These are phyloP conservation scores for Ondatra zibethicus DNA, from an alignment of 2,113 vertebrate genomes.

Conservation along the genomic window DNA sequence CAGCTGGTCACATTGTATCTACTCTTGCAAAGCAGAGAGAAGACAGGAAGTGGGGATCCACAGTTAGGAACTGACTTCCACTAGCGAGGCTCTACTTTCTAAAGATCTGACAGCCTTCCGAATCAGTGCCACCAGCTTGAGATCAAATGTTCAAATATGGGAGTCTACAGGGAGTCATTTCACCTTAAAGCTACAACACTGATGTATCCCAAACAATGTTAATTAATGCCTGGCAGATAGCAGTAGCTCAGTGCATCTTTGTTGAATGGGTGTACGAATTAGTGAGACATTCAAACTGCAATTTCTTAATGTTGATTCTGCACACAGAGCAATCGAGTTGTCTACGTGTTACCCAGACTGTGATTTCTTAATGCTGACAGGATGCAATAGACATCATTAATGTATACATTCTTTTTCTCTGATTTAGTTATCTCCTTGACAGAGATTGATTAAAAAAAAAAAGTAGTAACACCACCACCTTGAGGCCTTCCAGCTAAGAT, in stretches of 20 bases:
- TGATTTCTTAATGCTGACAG: neutral
- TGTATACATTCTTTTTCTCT: neutral
- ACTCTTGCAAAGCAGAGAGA: neutral
- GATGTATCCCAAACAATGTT: neutral
- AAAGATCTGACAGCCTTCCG: neutral
- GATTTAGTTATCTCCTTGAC: neutral
- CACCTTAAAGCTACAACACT: neutral
- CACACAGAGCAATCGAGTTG: neutral
- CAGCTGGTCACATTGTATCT: neutral
- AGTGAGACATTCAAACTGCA: neutral
- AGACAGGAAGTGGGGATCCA: neutral
- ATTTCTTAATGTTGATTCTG: neutral
- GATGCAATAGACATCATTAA: neutral
- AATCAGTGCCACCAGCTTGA: neutral
- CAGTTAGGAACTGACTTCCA: neutral
- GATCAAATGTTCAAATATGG: neutral
- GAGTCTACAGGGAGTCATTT: neutral
- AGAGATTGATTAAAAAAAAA: slow-evolving; percentile 30
- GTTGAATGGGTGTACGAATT: neutral
- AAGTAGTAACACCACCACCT: neutral
- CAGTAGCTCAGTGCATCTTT: neutral
- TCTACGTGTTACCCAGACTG: neutral
- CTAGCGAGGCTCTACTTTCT: neutral
- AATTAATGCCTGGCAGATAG: neutral
- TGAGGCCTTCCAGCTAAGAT: neutral